phyloP scores from a whole-genome alignment of 1,140 invertebrate genomes.

The Drosophila sp. region DNA sequence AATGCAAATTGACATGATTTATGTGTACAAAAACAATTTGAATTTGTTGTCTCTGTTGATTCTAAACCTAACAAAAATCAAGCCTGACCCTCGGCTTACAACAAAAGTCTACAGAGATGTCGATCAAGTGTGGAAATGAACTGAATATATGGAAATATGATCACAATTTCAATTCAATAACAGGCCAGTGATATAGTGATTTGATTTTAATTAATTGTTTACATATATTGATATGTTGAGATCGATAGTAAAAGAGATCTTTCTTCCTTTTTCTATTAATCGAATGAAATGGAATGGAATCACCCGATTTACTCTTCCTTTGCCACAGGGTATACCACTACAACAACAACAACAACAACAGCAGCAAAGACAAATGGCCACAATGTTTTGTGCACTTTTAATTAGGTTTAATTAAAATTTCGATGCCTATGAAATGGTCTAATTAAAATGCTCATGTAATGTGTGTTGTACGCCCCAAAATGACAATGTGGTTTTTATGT shows the following conservation, averaged over 20 bases:
- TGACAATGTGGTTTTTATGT: slow-evolving; percentile 50
- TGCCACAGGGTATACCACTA: slow-evolving; percentile 20
- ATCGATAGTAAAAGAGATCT: no score
- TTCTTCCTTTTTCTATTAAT: not conserved
- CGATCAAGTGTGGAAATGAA: not conserved
- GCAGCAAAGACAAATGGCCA: no score
- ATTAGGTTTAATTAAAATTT: slow-evolving; percentile 57
- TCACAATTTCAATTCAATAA: not conserved
- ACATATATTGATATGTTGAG: no score
- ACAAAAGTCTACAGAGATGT: not conserved
- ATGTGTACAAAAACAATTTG: slow-evolving; percentile 5
- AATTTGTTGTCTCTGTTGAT: slow-evolving; percentile 6
- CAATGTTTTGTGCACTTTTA: slow-evolving; percentile 45
- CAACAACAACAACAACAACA: no score
- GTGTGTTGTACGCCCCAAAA: slow-evolving; percentile 45
- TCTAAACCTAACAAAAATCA: not conserved
- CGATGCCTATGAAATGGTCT: slow-evolving; percentile 63
- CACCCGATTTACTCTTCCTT: not conserved
- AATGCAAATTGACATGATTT: slow-evolving; percentile 20
- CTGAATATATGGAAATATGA: not conserved
- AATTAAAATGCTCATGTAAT: slow-evolving; percentile 67
- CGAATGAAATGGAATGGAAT: not conserved
- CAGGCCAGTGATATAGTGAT: not conserved
- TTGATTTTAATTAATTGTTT: not conserved
- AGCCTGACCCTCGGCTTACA: not conserved